Percentiles rank a stretch among this genome's conserved stretches.
These are phyloP conservation scores for Drosophila ustulata DNA, from an alignment of 2,888 invertebrate genomes.

Conservation along the genomic window DNA sequence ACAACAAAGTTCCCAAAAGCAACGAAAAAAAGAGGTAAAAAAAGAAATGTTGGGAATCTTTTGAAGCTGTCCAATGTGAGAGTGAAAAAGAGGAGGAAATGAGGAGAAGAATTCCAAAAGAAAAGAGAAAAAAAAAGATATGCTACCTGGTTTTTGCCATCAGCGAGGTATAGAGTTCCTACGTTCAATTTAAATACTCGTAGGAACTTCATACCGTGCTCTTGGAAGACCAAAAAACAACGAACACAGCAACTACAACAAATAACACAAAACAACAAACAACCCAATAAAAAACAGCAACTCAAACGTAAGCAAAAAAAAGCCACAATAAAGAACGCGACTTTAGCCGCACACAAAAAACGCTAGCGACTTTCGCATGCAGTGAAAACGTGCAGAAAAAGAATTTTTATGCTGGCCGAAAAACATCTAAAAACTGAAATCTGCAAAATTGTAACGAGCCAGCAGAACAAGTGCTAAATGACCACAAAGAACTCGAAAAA, in stretches of 20 bases:
- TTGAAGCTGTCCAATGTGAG: slow-evolving; percentile 30
- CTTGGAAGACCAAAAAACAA: slow-evolving; percentile 92
- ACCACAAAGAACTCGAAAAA: slow-evolving; percentile 32
- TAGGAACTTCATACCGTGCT: slow-evolving; percentile 99
- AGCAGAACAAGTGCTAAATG: slow-evolving; percentile 57
- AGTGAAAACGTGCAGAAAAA: slow-evolving; percentile 24
- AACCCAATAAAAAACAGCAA: not conserved
- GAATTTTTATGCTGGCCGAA: slow-evolving; percentile 19
- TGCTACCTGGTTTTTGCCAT: slow-evolving; percentile 88
- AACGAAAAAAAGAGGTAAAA: slow-evolving; percentile 2
- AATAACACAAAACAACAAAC: slow-evolving; percentile 1
- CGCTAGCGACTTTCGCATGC: slow-evolving; percentile 45
- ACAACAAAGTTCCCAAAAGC: slow-evolving; percentile 1
- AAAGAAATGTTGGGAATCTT: slow-evolving; percentile 44
- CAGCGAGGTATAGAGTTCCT: slow-evolving; percentile 99
- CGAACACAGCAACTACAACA: slow-evolving; percentile 34
- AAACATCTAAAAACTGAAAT: slow-evolving; percentile 30
- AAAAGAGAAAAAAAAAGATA: slow-evolving; percentile 40
- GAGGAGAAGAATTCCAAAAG: slow-evolving; percentile 2
- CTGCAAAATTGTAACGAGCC: slow-evolving; percentile 31
- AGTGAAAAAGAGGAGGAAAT: slow-evolving; percentile 49
- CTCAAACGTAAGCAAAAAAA: not conserved
- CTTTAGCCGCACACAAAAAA: slow-evolving; percentile 28
- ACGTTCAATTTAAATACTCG: slow-evolving; percentile 90
- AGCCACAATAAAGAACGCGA: slow-evolving; percentile 26